Evolutionary conservation across 2,797 vertebrate genomes (phyloP).

Genomic region (Semotilus atromaculatus): DNA sequence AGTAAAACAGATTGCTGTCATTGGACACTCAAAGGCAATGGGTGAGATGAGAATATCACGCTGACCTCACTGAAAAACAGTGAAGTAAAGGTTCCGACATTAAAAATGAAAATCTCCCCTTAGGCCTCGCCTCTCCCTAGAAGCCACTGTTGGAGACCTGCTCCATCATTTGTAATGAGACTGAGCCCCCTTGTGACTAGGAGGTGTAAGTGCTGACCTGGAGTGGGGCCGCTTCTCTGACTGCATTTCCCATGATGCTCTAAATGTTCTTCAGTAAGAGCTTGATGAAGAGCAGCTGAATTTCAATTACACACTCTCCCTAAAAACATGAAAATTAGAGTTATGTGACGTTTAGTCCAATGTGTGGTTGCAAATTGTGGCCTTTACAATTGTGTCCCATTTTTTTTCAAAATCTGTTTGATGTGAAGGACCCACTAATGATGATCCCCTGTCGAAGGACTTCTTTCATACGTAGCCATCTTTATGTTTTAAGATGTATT

Average conservation of each 20-base stretch:
- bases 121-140: neutral
- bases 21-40: neutral
- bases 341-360: neutral
- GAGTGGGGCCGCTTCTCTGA: neutral
- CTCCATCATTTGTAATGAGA: conserved; percentile 56
- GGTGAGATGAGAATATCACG: neutral
- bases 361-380: neutral
- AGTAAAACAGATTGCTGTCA: conserved; percentile 14
- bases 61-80: conserved; percentile 12
- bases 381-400: neutral
- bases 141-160: conserved; percentile 5
- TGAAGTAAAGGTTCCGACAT: neutral
- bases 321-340: neutral
- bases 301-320: neutral
- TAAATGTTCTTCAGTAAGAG: neutral
- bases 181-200: conserved; percentile 59
- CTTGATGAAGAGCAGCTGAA: neutral
- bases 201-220: conserved; percentile 56
- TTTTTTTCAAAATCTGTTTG: neutral
- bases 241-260: neutral
- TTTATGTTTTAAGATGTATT: neutral
- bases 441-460: neutral
- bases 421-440: neutral
- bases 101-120: conserved; percentile 9
- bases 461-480: neutral